Conservation (phyloP, 2,797 vertebrate species). For the Gymnoscopelus microlampas region DNA sequence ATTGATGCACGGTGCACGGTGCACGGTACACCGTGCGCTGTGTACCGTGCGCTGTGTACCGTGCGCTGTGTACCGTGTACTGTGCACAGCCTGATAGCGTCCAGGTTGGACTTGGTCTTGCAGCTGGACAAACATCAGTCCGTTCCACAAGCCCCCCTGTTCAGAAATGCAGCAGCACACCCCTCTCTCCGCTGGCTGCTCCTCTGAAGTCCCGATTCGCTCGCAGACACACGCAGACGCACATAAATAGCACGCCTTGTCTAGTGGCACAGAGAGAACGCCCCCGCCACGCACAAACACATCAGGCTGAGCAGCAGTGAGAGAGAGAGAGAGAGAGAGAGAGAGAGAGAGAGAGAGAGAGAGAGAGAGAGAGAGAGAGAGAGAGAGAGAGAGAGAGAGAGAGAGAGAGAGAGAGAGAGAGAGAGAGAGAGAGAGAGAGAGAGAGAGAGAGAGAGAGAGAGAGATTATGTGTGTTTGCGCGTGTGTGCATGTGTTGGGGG, state of each 20-base stretch:
- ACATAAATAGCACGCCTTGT: slow-evolving; percentile 72
- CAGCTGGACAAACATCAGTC: slow-evolving; percentile 77
- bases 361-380: slow-evolving; percentile 47
- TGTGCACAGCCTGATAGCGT: slow-evolving; percentile 56
- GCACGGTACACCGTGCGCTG: not conserved
- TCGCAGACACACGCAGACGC: slow-evolving; percentile 65
- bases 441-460: not conserved
- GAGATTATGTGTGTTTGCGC: slow-evolving; percentile 12
- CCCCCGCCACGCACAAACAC: slow-evolving; percentile 63
- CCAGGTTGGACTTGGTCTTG: slow-evolving; percentile 66
- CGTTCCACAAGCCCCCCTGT: slow-evolving; percentile 64
- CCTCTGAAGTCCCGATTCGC: slow-evolving; percentile 76
- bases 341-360: slow-evolving; percentile 39
- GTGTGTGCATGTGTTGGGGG: slow-evolving; percentile 6
- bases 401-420: slow-evolving; percentile 31
- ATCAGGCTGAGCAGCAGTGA: slow-evolving; percentile 63
- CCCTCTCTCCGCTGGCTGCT: slow-evolving; percentile 66
- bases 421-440: slow-evolving; percentile 45
- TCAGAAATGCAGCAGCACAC: slow-evolving; percentile 75
- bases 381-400: slow-evolving; percentile 7
- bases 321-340: slow-evolving; percentile 46
- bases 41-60: slow-evolving; percentile 7
- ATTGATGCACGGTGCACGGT: slow-evolving; percentile 35
- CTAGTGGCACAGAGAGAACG: slow-evolving; percentile 66
- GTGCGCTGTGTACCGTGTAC: too few species aligned